These are phyloP conservation scores for Lasiurus cinereus DNA, from an alignment of 2,113 vertebrate species.

Conservation along the genomic window DNA sequence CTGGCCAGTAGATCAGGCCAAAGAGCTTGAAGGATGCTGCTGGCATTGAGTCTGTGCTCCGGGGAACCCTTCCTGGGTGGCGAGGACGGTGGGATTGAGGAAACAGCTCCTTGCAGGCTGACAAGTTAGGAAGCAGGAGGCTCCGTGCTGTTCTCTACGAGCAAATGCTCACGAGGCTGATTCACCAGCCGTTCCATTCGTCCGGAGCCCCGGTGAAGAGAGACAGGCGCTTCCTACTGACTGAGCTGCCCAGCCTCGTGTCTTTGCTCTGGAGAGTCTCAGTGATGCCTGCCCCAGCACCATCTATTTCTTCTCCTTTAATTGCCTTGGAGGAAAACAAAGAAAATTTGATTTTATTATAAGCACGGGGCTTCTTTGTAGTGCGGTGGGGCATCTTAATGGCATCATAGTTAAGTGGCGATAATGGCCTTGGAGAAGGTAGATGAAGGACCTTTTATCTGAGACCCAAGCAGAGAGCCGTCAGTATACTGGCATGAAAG, in stretches of 20 bases:
- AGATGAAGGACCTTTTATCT: constrained; percentile 51
- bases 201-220: not conserved
- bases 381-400: not conserved
- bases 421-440: constrained; percentile 44
- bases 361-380: constrained; percentile 59
- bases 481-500: constrained; percentile 31
- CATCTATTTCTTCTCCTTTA: constrained; percentile 48
- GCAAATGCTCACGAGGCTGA: not conserved
- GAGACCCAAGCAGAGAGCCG: not conserved
- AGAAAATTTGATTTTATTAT: constrained; percentile 70
- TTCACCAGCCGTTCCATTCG: not conserved
- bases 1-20: not conserved
- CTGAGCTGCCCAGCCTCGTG: not conserved
- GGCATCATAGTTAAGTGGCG: not conserved
- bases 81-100: not conserved
- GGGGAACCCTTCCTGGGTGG: not conserved
- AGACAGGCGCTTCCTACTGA: not conserved
- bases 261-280: not conserved
- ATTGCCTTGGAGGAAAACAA: constrained; percentile 69
- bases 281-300: not conserved
- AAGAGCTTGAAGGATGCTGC: not conserved
- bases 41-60: not conserved
- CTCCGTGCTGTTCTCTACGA: not conserved
- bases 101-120: not conserved
- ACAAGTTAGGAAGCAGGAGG: not conserved